Evolutionary conservation across 2,797 vertebrate genomes (phyloP).

Genomic region (Nyctalus aviator): DNA sequence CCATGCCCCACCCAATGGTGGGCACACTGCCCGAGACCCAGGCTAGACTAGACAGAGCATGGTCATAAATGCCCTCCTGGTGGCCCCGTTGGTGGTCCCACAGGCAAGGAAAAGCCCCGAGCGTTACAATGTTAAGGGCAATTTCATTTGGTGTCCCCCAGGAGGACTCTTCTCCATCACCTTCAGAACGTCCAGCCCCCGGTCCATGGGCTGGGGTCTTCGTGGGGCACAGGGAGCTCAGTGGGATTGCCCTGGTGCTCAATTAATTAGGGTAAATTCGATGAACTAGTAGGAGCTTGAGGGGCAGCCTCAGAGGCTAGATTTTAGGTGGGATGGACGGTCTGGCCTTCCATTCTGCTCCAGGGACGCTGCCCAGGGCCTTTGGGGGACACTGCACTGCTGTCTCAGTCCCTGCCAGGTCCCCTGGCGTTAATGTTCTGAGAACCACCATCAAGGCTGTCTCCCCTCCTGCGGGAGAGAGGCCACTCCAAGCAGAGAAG

Average conservation of each 20-base stretch:
- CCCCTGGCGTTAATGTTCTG: background rate
- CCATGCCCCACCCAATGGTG: fast-evolving
- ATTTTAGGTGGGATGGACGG: background rate
- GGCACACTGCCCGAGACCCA: background rate
- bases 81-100: fast-evolving
- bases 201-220: background rate
- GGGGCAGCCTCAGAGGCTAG: background rate
- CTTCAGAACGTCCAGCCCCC: background rate
- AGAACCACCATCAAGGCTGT: background rate
- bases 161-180: background rate
- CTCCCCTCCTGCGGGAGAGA: background rate
- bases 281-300: background rate
- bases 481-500: no score
- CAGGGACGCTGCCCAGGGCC: background rate
- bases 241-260: background rate
- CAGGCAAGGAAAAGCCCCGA: background rate
- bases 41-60: background rate
- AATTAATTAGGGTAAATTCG: background rate
- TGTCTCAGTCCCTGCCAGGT: background rate
- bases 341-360: background rate
- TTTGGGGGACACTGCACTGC: background rate
- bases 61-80: background rate
- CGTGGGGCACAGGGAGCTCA: no score
- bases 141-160: background rate
- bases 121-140: background rate